Evolutionary conservation across 2,113 vertebrate species (phyloP), one percentile per base, ranked within the genome.

Genomic region (Suricata suricatta): DNA sequence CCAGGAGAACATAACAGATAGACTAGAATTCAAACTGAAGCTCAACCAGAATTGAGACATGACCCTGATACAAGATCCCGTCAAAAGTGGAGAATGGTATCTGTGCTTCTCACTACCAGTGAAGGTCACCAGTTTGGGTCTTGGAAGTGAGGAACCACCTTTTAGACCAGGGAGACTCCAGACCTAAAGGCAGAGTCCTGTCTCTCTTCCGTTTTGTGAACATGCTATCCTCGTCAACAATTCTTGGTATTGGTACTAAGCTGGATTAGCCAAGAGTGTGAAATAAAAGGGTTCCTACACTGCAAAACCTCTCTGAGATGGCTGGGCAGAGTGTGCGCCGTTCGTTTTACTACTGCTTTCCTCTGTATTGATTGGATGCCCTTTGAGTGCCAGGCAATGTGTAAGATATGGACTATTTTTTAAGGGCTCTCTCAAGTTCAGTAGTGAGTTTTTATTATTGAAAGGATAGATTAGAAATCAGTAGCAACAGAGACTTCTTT

Each of bases 401-500:
- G 5, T 38, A 83, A 72, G 63, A 64, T 19, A 69, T 71, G 54
- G 63, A 82, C 72, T 79, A 27, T 90, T 88, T 89, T 47, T 35
- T 82, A 66, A 21, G 54, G 23, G 10, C 66, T 89, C 52, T 86
- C 64, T n/a, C 66, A 94, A 95, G 21, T 92, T 12, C 31, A 82
- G 69, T 69, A 33, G 11, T 92, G 3, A 21, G 5, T 64, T 96
- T 77, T 88, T 33, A n/a, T 93, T 88, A 54, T 88, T 90, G 60
- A 74, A 82, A 83, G 11, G 25, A 17, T 66, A n/a, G 15, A 12
- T 80, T 90, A 93, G 29, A 66, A 81, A 92, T 82, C 82, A 90
- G 52, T 54, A 93, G 93, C 97, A 92, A 41, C 64, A 96, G 77
- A 76, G 74, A 74, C 64, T 88, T 90, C 68, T 44, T 95, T 88